Percentiles rank a stretch among this genome's conserved stretches.
These are phyloP conservation scores for Aphelenchoides fujianensis DNA, from an alignment of 1,140 invertebrate species.

Conservation along the genomic window DNA sequence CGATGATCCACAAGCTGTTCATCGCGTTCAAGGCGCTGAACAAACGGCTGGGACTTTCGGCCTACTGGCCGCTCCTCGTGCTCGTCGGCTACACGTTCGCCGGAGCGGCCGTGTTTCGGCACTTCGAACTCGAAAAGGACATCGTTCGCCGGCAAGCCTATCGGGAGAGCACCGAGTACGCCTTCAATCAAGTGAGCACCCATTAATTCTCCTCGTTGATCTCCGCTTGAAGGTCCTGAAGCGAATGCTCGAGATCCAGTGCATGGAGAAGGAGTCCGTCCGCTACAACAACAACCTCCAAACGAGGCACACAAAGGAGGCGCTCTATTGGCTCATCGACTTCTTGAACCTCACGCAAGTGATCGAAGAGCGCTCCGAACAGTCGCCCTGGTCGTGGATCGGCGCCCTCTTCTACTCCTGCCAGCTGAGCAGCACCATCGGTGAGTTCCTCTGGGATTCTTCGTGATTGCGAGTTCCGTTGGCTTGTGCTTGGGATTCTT, in stretches of 20 bases:
- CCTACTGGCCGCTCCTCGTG: conserved; percentile 43
- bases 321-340: conserved; percentile 56
- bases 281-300: conserved; percentile 28
- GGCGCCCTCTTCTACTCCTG: conserved; percentile 61
- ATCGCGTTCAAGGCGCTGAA: too few species aligned
- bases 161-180: conserved; percentile 48
- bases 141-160: conserved; percentile 35
- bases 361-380: conserved; percentile 31
- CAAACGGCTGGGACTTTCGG: conserved; percentile 46
- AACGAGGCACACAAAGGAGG: conserved; percentile 53
- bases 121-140: conserved; percentile 48
- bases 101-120: conserved; percentile 48
- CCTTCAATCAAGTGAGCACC: conserved; percentile 47
- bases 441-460: conserved; percentile 30
- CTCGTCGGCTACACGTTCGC: conserved; percentile 47
- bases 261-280: conserved; percentile 25
- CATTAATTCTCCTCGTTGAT: too few species aligned
- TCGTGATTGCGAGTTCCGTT: conserved; percentile 27
- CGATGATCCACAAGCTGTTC: too few species aligned
- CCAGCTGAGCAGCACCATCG: conserved; percentile 61
- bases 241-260: conserved; percentile 52
- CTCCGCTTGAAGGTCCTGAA: conserved; percentile 37
- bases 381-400: conserved; percentile 56
- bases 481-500: not conserved
- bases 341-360: conserved; percentile 58